A percentile compares a stretch with the other conserved stretches of the same genome.
phyloP scores from a whole-genome alignment of 2,113 vertebrate species.

The Petaurus breviceps region DNA sequence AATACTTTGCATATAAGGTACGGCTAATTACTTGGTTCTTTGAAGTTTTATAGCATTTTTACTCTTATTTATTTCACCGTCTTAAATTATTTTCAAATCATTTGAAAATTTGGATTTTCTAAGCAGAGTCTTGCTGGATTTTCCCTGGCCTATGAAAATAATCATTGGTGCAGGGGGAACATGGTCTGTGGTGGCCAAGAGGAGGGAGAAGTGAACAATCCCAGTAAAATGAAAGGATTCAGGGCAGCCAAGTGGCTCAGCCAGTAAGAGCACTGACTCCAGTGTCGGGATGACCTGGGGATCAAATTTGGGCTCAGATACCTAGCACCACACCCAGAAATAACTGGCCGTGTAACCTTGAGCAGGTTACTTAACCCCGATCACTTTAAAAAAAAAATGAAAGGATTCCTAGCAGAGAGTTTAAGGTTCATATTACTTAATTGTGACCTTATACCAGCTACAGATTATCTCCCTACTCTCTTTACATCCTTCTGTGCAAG shows the following conservation, averaged over 20 bases:
- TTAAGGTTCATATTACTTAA: neutral
- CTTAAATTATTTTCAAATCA: neutral
- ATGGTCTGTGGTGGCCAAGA: neutral
- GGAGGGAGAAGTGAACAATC: neutral
- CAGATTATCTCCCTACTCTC: neutral
- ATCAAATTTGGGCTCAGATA: no score
- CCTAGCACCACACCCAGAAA: no score
- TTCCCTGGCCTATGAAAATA: neutral
- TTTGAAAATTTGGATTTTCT: neutral
- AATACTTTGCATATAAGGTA: neutral
- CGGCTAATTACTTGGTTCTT: neutral
- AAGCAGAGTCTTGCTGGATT: neutral
- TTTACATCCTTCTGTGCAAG: neutral
- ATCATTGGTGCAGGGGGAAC: neutral
- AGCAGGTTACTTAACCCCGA: no score
- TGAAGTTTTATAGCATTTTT: neutral
- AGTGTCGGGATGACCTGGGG: no score
- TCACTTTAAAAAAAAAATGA: no score
- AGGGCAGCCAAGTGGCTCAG: no score
- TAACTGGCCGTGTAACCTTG: no score
- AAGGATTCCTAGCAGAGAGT: neutral
- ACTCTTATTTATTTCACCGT: neutral
- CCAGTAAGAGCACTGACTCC: no score
- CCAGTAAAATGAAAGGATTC: neutral
- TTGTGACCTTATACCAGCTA: neutral